Evolutionary conservation across 2,888 invertebrate genomes (phyloP).

Genomic region (Scaptomyza caliginosa): DNA sequence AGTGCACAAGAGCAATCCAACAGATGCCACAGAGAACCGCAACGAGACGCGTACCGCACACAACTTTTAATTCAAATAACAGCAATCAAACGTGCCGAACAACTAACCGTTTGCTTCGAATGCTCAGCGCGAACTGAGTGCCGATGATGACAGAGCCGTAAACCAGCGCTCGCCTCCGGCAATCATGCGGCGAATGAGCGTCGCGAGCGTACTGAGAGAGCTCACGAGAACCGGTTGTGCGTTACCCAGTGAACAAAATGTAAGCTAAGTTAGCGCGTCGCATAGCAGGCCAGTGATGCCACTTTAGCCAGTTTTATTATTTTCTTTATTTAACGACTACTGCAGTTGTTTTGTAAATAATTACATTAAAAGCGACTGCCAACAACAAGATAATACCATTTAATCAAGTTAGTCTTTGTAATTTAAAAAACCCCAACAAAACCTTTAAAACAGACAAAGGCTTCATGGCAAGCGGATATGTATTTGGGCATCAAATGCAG

Average conservation of each 20-base stretch:
- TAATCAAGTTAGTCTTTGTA: background rate
- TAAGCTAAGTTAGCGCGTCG: background rate
- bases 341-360: no score
- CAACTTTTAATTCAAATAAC: conserved; percentile 6
- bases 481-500: conserved; percentile 56
- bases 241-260: conserved; percentile 46
- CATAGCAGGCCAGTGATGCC: background rate
- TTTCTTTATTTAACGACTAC: no score
- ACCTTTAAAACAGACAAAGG: background rate
- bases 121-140: conserved; percentile 59
- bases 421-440: background rate
- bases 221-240: conserved; percentile 51
- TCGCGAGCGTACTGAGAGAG: conserved; percentile 30
- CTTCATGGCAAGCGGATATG: conserved; percentile 24
- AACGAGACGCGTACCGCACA: conserved; percentile 27
- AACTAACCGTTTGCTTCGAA: conserved; percentile 54
- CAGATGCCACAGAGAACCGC: conserved; percentile 20
- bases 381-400: no score
- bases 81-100: conserved; percentile 4
- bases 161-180: conserved; percentile 7
- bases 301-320: background rate
- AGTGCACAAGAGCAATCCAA: conserved; percentile 23
- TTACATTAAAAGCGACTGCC: no score
- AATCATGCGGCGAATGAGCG: conserved; percentile 32
- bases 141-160: conserved; percentile 7